Evolutionary conservation across 2,888 invertebrate species (phyloP).

Genomic region (Hypercompe scribonia): DNA sequence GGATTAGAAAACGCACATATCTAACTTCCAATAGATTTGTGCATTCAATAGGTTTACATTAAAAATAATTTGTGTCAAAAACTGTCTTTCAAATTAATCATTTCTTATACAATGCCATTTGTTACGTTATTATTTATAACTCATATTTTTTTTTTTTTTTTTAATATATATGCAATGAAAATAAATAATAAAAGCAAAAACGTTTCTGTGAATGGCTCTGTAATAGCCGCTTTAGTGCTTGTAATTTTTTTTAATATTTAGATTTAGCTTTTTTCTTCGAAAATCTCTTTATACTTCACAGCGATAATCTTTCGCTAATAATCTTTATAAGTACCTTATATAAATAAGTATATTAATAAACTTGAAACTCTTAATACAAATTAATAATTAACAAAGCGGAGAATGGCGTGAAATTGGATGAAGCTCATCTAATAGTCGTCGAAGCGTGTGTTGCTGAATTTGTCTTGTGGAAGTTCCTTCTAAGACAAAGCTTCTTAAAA

Average conservation of each 20-base stretch:
- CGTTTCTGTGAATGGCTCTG: no score
- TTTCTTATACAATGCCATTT: background rate
- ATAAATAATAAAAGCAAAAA: no score
- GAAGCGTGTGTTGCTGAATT: constrained; percentile 60
- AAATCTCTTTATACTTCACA: background rate
- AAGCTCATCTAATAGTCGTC: constrained; percentile 59
- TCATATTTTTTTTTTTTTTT: no score
- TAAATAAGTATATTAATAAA: constrained; percentile 46
- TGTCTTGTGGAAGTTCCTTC: constrained; percentile 44
- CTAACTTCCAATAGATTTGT: background rate
- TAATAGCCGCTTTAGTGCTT: background rate
- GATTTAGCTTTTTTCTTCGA: no score
- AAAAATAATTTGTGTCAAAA: background rate
- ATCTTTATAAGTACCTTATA: background rate
- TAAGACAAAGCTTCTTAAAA: background rate
- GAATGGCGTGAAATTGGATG: constrained; percentile 70
- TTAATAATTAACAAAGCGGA: constrained; percentile 69
- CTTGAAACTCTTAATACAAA: constrained; percentile 64
- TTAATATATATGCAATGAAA: no score
- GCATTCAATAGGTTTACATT: background rate
- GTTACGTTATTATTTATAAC: no score
- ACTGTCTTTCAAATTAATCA: background rate
- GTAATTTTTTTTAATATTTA: background rate
- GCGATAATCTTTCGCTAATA: background rate
- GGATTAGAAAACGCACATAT: background rate